Percentiles rank a stretch among this genome's conserved stretches.
Evolutionary conservation across 2,797 vertebrate genomes (phyloP).

Genomic region (Moxostoma hubbsi): DNA sequence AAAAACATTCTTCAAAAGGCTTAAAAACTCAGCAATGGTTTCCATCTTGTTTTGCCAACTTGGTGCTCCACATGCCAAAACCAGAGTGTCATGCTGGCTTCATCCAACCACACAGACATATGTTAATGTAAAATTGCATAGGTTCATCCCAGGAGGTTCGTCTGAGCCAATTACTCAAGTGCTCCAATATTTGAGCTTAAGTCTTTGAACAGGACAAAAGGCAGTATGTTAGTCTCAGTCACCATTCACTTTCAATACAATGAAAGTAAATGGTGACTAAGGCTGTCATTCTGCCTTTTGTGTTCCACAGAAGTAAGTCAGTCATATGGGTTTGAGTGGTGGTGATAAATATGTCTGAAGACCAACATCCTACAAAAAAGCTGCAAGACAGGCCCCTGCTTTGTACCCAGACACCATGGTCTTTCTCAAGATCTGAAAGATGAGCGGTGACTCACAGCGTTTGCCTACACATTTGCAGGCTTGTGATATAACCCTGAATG

Average conservation of each 20-base stretch:
- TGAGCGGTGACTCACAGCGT: conserved; percentile 57
- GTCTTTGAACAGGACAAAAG: conserved; percentile 25
- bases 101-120: conserved; percentile 31
- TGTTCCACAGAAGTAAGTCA: no score
- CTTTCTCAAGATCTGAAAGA: conserved; percentile 55
- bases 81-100: conserved; percentile 43
- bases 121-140: conserved; percentile 47
- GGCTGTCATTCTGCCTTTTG: no score
- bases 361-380: conserved; percentile 2
- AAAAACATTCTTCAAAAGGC: conserved; percentile 50
- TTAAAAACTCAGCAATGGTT: conserved; percentile 48
- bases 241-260: no score
- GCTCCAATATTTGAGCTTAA: conserved; percentile 18
- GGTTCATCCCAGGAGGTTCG: conserved; percentile 36
- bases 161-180: conserved; percentile 38
- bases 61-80: conserved; percentile 34
- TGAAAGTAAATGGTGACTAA: no score
- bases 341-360: not conserved
- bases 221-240: not conserved
- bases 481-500: conserved; percentile 77
- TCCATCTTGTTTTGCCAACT: conserved; percentile 49
- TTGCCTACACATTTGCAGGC: conserved; percentile 68
- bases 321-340: no score
- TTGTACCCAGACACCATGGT: conserved; percentile 20
- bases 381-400: conserved; percentile 19